phyloP scores from a whole-genome alignment of 2,888 invertebrate genomes.

The Palloptera scutellata region DNA sequence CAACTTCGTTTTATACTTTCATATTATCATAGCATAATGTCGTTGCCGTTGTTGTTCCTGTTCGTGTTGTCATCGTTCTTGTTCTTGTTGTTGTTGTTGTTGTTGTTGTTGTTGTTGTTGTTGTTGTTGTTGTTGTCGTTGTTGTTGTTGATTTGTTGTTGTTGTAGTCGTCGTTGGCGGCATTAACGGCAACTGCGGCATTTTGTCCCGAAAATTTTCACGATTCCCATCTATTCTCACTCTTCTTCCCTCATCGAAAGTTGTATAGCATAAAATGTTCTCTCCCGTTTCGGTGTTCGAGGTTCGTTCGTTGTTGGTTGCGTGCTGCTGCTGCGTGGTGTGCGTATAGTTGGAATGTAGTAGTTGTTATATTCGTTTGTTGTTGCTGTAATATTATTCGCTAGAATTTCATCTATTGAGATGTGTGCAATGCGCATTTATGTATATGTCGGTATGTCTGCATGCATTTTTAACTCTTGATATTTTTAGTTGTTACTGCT shows the following conservation, averaged over 20 bases:
- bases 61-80: no score
- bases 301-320: constrained; percentile 22
- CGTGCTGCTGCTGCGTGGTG: constrained; percentile 12
- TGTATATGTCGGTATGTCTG: constrained; percentile 6
- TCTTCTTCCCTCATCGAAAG: constrained; percentile 25
- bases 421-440: constrained; percentile 2
- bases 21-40: constrained; percentile 10
- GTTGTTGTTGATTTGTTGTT: constrained; percentile 8
- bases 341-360: constrained; percentile 12
- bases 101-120: constrained; percentile 2
- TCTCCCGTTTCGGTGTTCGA: constrained; percentile 37
- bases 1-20: constrained; percentile 13
- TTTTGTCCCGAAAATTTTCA: constrained; percentile 20
- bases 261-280: constrained; percentile 38
- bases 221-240: not conserved
- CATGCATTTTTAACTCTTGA: constrained; percentile 15
- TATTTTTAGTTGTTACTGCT: constrained; percentile 9
- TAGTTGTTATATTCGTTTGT: constrained; percentile 12
- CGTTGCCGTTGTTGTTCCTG: constrained; percentile 15
- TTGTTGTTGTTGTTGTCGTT: constrained; percentile 8
- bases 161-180: not conserved
- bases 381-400: not conserved
- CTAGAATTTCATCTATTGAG: not conserved
- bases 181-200: no score
- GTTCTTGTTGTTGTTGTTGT: constrained; percentile 1